These are phyloP conservation scores for Microcebus tavaratra DNA, from an alignment of 2,113 vertebrate species.

Conservation along the genomic window DNA sequence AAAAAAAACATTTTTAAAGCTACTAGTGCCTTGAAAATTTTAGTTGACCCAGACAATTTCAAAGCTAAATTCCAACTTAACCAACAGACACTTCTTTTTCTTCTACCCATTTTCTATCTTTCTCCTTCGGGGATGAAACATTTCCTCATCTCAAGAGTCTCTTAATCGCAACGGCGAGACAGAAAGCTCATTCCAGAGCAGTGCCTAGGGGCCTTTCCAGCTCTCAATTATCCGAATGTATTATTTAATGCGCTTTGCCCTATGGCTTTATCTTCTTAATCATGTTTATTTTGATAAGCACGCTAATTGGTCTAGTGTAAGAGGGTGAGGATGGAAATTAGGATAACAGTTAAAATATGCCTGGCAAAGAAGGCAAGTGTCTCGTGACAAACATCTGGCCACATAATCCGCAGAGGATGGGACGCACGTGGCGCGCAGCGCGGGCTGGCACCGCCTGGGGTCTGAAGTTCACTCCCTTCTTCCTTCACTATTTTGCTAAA, in stretches of 20 bases:
- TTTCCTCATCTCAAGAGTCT: neutral
- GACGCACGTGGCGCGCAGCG: rapidly evolving
- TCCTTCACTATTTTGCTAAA: neutral
- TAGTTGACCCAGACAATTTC: neutral
- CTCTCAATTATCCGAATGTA: neutral
- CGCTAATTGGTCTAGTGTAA: neutral
- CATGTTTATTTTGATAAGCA: neutral
- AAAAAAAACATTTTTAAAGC: neutral
- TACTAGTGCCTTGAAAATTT: neutral
- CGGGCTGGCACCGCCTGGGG: neutral
- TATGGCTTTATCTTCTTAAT: neutral
- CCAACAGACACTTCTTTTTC: neutral
- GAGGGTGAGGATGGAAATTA: neutral
- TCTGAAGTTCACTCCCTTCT: rapidly evolving
- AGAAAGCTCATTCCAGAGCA: neutral
- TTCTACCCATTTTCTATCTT: neutral
- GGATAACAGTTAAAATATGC: neutral
- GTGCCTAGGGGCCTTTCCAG: neutral
- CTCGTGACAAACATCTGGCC: neutral
- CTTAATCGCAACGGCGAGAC: neutral
- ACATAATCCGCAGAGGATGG: neutral
- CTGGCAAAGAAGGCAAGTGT: neutral
- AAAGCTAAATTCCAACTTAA: neutral
- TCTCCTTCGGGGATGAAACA: neutral
- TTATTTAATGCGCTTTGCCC: neutral